phyloP scores from a whole-genome alignment of 2,888 invertebrate species.

The Trissolcus japonicus region DNA sequence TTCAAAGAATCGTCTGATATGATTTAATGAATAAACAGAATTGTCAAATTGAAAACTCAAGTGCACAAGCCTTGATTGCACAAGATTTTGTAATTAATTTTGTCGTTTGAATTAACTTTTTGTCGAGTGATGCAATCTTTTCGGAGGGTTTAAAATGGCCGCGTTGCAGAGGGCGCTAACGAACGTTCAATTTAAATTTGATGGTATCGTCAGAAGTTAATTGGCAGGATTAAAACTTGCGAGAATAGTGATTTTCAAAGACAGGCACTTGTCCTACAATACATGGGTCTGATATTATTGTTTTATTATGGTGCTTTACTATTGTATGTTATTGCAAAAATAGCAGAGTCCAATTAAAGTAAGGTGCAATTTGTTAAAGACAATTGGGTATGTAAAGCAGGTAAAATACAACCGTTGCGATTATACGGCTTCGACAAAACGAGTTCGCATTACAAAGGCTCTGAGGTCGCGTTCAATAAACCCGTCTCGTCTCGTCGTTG shows the following conservation, averaged over 20 bases:
- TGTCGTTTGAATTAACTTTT: neutral
- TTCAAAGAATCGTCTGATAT: no score
- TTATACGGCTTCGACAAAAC: conserved; percentile 32
- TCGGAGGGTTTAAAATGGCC: neutral
- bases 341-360: conserved; percentile 7
- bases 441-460: conserved; percentile 23
- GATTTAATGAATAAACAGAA: conserved; percentile 10
- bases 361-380: conserved; percentile 20
- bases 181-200: neutral
- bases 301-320: neutral
- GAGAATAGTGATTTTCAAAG: neutral
- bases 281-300: neutral
- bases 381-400: conserved; percentile 29
- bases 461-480: conserved; percentile 51
- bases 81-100: conserved; percentile 28
- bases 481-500: conserved; percentile 37
- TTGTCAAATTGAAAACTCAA: no score
- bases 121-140: neutral
- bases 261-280: neutral
- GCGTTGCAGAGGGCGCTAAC: no score
- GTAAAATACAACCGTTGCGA: neutral
- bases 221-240: conserved; percentile 3
- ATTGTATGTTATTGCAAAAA: neutral
- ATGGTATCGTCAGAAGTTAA: conserved; percentile 26
- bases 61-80: no score